A percentile compares a stretch with the other conserved stretches of the same genome.
Evolutionary conservation across 2,888 invertebrate species (phyloP).

Genomic region (Orthosia incerta): DNA sequence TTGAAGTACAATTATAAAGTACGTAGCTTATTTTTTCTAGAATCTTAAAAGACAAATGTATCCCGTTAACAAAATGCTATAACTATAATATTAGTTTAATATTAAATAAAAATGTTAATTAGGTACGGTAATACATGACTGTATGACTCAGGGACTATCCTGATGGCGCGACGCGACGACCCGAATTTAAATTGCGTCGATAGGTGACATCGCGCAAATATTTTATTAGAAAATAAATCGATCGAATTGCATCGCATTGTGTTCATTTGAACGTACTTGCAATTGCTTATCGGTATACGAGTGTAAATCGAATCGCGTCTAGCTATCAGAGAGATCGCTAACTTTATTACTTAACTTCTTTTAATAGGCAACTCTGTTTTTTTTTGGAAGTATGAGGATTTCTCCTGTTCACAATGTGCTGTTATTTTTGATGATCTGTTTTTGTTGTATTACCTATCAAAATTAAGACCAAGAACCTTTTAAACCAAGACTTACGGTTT

Average conservation of each 20-base stretch:
- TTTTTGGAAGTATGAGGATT: not conserved
- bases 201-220: too few species aligned
- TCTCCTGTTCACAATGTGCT: not conserved
- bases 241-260: too few species aligned
- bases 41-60: conserved; percentile 26
- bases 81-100: conserved; percentile 1
- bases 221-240: too few species aligned
- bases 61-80: not conserved
- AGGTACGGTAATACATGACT: not conserved
- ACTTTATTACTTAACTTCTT: not conserved
- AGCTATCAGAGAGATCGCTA: too few species aligned
- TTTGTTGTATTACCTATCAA: not conserved
- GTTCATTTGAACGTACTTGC: too few species aligned
- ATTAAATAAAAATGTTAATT: not conserved
- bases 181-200: too few species aligned
- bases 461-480: not conserved
- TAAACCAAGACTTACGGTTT: conserved; percentile 4
- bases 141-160: too few species aligned
- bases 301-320: too few species aligned
- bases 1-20: conserved; percentile 22
- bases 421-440: not conserved
- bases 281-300: too few species aligned
- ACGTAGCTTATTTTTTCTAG: conserved; percentile 11
- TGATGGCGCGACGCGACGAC: too few species aligned
- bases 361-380: not conserved